phyloP scores from a whole-genome alignment of 2,797 vertebrate genomes.

The Tolypeutes matacus region DNA sequence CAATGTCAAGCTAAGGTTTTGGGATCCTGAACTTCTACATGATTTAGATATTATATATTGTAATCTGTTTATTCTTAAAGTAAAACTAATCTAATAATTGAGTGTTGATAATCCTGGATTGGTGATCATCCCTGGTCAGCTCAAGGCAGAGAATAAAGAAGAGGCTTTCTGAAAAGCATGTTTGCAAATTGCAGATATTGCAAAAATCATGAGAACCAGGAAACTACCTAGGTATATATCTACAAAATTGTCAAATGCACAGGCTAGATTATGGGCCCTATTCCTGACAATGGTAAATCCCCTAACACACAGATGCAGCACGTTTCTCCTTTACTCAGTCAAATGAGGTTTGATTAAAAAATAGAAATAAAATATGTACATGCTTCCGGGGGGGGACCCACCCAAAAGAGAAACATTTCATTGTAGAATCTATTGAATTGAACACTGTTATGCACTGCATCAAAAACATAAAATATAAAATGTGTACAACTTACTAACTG shows the following conservation, averaged over 20 bases:
- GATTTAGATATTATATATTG: not conserved
- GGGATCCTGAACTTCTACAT: not conserved
- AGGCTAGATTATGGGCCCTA: not conserved
- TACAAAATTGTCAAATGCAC: not conserved
- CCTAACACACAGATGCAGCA: not conserved
- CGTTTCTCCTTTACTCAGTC: not conserved
- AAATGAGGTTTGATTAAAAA: not conserved
- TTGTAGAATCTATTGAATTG: not conserved
- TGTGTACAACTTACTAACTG: not conserved
- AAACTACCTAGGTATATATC: not conserved
- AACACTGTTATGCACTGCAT: not conserved
- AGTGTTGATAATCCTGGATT: not conserved
- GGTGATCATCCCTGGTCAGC: not conserved
- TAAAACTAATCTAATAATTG: not conserved
- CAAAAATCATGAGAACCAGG: not conserved
- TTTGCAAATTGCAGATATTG: not conserved
- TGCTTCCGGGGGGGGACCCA: not conserved
- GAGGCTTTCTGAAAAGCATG: not conserved
- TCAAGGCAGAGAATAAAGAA: not conserved
- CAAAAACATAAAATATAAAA: conserved; percentile 15
- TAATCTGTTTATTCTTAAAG: not conserved
- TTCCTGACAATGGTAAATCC: not conserved
- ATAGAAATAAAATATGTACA: not conserved
- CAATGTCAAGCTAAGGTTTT: not conserved
- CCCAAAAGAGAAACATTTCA: no score